Base-by-base conservation (phyloP, 35 echinoderm and acorn worm species). In the Eucidaris tribuloides region DNA sequence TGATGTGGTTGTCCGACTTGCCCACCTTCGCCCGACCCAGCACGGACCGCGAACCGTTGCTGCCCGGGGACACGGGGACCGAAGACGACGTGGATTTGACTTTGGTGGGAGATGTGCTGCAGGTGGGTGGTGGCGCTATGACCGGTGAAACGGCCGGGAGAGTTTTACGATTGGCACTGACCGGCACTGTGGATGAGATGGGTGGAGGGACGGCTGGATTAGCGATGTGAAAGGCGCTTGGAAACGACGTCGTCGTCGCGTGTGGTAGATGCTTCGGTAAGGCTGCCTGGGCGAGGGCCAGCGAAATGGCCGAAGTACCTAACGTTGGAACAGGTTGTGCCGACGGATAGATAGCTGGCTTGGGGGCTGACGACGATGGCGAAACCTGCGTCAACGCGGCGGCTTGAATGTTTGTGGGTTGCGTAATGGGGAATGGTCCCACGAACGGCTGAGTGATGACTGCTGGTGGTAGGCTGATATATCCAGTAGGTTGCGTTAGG, bases 271-370 rank as follows among this genome's bases (percentile, higher is more conserved):
- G 38, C 7, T 45, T 63, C 0, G 45, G 40, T 15, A 68, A 79
- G 5, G 77, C 44, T 25, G 79, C 62, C 58, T 85, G 82, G 1
- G 78, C 43, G 3, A 89, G 62, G 2, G 81, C 46, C 17, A 89
- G 46, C 34, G 65, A 65, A n/a, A 62, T 89, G 14, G 72, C 36
- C 14, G 86, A 62, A 18, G 71, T 42, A 3, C 41, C 63, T n/a
- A 58, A 56, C 18, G 71, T 60, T 22, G 58, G 7, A 34, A 71
- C 14, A 15, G 78, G 65, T 22, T 81, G 45, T 5, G 74, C 34
- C 38, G 81, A 89, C 19, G 78, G 24, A 27, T 71, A 79, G 35
- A 45, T 52, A 19, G 41, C 58, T 27, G 79, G 71, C 39, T 65
- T 32, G 23, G 34, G 13, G 1, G 66, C 24, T 18, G 66, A 32